These are phyloP conservation scores for Notoglanidium macrostoma DNA, from an alignment of 2,797 vertebrate genomes.

Conservation along the genomic window DNA sequence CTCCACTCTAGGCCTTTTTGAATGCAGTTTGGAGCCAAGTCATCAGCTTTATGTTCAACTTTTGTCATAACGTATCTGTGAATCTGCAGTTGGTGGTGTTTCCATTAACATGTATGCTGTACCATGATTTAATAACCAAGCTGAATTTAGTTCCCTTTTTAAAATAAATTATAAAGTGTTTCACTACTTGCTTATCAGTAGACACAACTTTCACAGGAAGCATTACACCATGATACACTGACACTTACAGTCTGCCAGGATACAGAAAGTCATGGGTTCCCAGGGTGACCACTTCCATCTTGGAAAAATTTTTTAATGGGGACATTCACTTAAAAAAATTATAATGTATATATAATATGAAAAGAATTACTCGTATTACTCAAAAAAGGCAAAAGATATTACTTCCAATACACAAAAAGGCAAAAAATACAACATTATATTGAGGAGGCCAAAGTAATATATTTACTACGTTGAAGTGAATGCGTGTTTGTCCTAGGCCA, in stretches of 20 bases:
- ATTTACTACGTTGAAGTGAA: slow-evolving; percentile 1
- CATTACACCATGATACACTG: background rate
- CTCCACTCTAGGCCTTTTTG: background rate
- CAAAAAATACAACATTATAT: background rate
- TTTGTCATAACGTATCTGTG: background rate
- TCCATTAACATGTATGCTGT: background rate
- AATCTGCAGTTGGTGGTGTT: background rate
- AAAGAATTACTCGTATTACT: background rate
- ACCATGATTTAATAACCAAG: background rate
- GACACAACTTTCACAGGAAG: background rate
- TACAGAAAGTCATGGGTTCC: background rate
- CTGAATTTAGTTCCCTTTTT: background rate
- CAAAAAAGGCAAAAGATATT: background rate
- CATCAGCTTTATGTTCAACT: background rate
- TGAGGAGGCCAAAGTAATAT: no score
- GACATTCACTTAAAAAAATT: background rate
- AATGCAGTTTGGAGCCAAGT: background rate
- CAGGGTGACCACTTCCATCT: background rate
- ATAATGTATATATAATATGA: background rate
- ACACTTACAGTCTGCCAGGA: background rate
- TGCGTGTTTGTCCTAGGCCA: slow-evolving; percentile 3
- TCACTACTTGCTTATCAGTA: background rate
- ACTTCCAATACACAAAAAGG: background rate
- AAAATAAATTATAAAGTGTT: background rate
- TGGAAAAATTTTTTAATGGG: background rate